Percentiles rank a stretch among this genome's conserved stretches.
Conservation (phyloP, 2,888 invertebrate species). For the Patella depressa region DNA sequence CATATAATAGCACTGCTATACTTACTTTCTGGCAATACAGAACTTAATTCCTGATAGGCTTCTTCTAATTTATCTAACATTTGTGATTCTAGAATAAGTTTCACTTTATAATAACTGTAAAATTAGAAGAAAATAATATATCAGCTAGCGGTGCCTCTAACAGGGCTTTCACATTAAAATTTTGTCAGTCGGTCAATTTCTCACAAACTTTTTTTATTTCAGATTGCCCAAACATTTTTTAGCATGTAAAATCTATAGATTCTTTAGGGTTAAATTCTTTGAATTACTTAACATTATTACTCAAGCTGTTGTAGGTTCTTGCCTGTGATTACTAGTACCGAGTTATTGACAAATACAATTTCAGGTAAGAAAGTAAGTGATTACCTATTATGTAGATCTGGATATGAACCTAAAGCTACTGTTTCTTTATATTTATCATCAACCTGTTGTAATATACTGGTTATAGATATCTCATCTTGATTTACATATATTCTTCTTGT, state of each 20-base stretch:
- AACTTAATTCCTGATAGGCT: constrained; percentile 68
- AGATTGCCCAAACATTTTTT: too few relatives aligned
- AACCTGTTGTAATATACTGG: constrained; percentile 72
- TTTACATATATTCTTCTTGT: constrained; percentile 66
- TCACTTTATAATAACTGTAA: constrained; percentile 74
- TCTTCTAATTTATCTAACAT: constrained; percentile 65
- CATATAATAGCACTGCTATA: background rate
- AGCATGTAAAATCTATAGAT: too few relatives aligned
- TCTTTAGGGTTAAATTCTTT: too few relatives aligned
- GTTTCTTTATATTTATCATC: constrained; percentile 72
- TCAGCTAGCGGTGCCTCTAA: too few relatives aligned
- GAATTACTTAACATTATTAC: too few relatives aligned
- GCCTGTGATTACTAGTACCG: too few relatives aligned
- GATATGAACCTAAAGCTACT: constrained; percentile 77
- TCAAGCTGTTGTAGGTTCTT: too few relatives aligned
- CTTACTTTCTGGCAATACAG: constrained; percentile 66
- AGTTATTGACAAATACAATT: too few relatives aligned
- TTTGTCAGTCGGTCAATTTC: too few relatives aligned
- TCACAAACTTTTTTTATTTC: too few relatives aligned
- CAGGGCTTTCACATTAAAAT: too few relatives aligned
- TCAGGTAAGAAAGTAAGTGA: background rate
- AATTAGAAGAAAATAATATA: constrained; percentile 6
- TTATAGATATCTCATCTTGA: constrained; percentile 71
- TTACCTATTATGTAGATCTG: constrained; percentile 73
- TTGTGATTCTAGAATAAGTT: constrained; percentile 74